Evolutionary conservation across 2,113 vertebrate genomes (phyloP).

Genomic region (Globicephala melas): DNA sequence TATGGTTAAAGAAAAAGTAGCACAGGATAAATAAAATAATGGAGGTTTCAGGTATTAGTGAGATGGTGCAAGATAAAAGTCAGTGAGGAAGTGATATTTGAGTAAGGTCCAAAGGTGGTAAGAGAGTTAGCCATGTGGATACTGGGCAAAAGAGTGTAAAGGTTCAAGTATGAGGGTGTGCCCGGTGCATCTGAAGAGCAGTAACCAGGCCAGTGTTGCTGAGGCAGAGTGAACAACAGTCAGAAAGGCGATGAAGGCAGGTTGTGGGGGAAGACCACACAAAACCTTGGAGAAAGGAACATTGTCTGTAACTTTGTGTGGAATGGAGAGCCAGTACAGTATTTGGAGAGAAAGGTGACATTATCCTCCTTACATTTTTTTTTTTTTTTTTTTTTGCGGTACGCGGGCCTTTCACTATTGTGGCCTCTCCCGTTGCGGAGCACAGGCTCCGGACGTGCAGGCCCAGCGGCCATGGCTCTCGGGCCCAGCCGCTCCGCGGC

Average conservation of each 20-base stretch:
- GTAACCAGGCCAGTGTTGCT: background rate
- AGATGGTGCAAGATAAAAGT: rapidly evolving
- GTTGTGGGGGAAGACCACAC: background rate
- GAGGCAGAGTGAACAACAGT: background rate
- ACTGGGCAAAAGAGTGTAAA: background rate
- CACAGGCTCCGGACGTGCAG: too few relatives aligned
- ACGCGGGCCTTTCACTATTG: too few relatives aligned
- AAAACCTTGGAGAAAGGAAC: background rate
- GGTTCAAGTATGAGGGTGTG: background rate
- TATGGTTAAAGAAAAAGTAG: background rate
- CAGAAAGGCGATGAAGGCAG: background rate
- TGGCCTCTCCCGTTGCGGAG: too few relatives aligned
- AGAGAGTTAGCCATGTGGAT: background rate
- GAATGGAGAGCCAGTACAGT: background rate
- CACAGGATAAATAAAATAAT: background rate
- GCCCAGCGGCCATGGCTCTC: too few relatives aligned
- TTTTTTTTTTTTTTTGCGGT: too few relatives aligned
- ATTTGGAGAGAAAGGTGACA: background rate
- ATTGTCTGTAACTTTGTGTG: background rate
- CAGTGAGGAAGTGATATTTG: background rate
- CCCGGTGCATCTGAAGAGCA: background rate
- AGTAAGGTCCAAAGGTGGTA: background rate
- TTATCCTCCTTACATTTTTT: background rate
- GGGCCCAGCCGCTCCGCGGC: too few relatives aligned
- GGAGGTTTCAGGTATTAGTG: background rate